These are phyloP conservation scores for Meloidogyne floridensis DNA, from an alignment of 1,140 invertebrate species.

Conservation along the genomic window DNA sequence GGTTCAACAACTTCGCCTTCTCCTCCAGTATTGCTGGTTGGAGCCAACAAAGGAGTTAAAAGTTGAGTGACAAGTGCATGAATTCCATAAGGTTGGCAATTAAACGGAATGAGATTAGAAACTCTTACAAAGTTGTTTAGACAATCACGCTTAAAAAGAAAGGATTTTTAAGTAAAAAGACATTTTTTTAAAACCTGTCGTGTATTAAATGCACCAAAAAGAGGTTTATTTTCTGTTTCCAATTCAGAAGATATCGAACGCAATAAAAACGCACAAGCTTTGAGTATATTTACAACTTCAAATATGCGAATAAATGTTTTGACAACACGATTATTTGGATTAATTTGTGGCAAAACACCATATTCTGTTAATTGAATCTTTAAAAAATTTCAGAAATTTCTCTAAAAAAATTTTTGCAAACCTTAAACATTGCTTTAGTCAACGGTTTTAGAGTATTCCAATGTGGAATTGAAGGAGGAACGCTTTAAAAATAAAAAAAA, in stretches of 20 bases:
- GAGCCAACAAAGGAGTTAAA: constrained; percentile 40
- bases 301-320: constrained; percentile 20
- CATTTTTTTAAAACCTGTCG: constrained; percentile 54
- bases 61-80: constrained; percentile 38
- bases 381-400: not conserved
- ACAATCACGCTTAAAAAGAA: constrained; percentile 52
- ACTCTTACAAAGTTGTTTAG: constrained; percentile 52
- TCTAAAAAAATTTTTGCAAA: constrained; percentile 1
- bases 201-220: constrained; percentile 64
- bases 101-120: constrained; percentile 52
- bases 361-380: constrained; percentile 2
- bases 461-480: constrained; percentile 24
- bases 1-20: not conserved
- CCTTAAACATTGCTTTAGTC: constrained; percentile 5
- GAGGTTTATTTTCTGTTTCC: constrained; percentile 58
- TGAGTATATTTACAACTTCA: constrained; percentile 44
- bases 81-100: constrained; percentile 45
- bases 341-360: not conserved
- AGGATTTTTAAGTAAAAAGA: not conserved
- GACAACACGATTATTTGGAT: constrained; percentile 5
- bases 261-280: constrained; percentile 56
- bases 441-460: constrained; percentile 25
- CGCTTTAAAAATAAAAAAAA: not conserved
- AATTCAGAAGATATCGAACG: constrained; percentile 51
- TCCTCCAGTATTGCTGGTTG: not conserved